Percentiles rank a stretch among this genome's conserved stretches.
phyloP scores from a whole-genome alignment of 2,113 vertebrate species.

The Apodemus sylvaticus region DNA sequence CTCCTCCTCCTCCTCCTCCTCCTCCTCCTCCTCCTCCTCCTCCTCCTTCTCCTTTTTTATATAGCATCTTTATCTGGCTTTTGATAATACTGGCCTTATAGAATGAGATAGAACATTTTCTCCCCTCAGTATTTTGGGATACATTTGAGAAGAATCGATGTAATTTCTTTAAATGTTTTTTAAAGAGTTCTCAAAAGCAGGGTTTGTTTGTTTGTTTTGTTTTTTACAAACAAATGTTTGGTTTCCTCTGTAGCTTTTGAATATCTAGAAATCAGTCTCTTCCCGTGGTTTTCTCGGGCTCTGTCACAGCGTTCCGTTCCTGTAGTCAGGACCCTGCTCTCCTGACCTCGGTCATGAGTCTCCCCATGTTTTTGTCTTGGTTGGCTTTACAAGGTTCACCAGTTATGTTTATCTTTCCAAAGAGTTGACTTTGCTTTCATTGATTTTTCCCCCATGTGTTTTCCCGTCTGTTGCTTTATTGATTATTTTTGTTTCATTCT shows the following conservation, averaged over 20 bases:
- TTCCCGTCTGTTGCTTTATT: background rate
- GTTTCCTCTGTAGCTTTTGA: background rate
- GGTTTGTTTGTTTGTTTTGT: background rate
- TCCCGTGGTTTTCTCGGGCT: background rate
- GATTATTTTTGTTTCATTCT: background rate
- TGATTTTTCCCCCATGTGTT: background rate
- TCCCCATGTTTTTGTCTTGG: background rate
- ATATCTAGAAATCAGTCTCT: background rate
- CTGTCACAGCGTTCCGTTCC: background rate
- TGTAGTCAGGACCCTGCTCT: background rate
- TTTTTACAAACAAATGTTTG: background rate
- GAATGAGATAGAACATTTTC: background rate
- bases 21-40: accelerated
- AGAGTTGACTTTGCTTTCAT: no score
- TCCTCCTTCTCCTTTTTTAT: background rate
- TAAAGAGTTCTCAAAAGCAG: background rate
- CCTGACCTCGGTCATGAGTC: background rate
- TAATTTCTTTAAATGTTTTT: background rate
- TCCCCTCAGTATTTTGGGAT: background rate
- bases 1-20: no score
- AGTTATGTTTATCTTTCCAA: background rate
- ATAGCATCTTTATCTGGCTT: no score
- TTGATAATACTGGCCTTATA: background rate
- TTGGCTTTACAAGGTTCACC: background rate
- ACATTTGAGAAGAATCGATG: background rate